Percentiles rank a stretch among this genome's conserved stretches.
Conservation (phyloP, 2,888 invertebrate species). For the Torymus aiolomorphi region DNA sequence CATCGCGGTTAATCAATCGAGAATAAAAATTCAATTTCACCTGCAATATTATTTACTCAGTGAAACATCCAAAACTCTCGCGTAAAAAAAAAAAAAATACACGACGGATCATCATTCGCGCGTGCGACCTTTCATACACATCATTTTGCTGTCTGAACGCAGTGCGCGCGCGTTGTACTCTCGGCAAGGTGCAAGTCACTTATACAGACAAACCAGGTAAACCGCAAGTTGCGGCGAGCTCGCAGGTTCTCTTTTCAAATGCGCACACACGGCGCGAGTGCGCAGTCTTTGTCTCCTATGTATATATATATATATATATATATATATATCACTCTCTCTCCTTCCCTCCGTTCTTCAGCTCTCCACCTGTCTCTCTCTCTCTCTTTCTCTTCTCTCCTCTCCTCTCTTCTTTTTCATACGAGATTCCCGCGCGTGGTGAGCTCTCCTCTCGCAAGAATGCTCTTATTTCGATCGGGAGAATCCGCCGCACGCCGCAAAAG, state of each 20-base stretch:
- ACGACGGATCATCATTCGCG: no score
- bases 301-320: conserved; percentile 29
- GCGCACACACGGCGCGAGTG: not conserved
- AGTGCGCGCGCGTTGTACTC: no score
- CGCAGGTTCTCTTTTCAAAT: conserved; percentile 39
- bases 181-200: conserved; percentile 30
- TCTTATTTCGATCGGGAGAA: conserved; percentile 54
- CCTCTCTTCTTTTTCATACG: conserved; percentile 35
- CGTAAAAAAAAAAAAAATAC: no score
- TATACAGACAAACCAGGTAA: conserved; percentile 36
- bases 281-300: conserved; percentile 41
- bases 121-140: no score
- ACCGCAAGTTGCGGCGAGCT: conserved; percentile 19
- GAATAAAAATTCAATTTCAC: no score
- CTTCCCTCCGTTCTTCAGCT: not conserved
- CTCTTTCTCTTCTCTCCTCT: conserved; percentile 17
- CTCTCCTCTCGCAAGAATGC: conserved; percentile 48
- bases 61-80: no score
- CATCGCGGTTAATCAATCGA: no score
- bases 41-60: no score
- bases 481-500: conserved; percentile 34
- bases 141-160: no score
- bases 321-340: conserved; percentile 29
- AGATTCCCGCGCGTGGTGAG: conserved; percentile 29
- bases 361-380: not conserved